phyloP scores from a whole-genome alignment of 2,113 vertebrate species.

The Ibidorhyncha struthersii region DNA sequence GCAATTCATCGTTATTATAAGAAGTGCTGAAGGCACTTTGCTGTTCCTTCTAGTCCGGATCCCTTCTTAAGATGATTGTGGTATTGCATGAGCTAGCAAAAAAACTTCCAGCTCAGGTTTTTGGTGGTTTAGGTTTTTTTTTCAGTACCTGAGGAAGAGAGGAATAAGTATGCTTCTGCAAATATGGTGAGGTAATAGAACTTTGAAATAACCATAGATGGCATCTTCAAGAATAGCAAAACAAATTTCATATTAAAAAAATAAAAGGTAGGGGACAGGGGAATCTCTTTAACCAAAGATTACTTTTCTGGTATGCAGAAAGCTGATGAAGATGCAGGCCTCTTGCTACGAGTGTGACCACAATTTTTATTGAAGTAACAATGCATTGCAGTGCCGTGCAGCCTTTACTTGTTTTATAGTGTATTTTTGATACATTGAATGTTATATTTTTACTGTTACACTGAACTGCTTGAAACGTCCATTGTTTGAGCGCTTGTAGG shows the following conservation, averaged over 20 bases:
- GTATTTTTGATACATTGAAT: slow-evolving; percentile 28
- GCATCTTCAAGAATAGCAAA: not conserved
- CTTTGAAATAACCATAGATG: not conserved
- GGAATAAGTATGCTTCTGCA: not conserved
- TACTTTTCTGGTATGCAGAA: not conserved
- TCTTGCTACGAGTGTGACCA: not conserved
- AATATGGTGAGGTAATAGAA: not conserved
- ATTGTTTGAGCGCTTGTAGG: not conserved
- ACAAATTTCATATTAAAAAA: fast-evolving
- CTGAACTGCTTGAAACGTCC: not conserved
- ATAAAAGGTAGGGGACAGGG: too few relatives aligned
- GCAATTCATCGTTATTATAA: not conserved
- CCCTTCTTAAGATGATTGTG: not conserved
- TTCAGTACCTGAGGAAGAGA: not conserved
- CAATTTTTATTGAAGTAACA: not conserved
- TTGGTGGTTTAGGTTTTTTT: not conserved
- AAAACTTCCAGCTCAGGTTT: not conserved
- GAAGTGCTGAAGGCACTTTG: not conserved
- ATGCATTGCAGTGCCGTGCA: not conserved
- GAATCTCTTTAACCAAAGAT: not conserved
- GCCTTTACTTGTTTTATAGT: not conserved
- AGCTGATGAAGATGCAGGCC: not conserved
- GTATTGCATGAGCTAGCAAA: not conserved
- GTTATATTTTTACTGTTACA: not conserved
- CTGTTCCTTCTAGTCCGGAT: not conserved